Evolutionary conservation across 2,888 invertebrate species (phyloP).

Genomic region (Drepana falcataria): DNA sequence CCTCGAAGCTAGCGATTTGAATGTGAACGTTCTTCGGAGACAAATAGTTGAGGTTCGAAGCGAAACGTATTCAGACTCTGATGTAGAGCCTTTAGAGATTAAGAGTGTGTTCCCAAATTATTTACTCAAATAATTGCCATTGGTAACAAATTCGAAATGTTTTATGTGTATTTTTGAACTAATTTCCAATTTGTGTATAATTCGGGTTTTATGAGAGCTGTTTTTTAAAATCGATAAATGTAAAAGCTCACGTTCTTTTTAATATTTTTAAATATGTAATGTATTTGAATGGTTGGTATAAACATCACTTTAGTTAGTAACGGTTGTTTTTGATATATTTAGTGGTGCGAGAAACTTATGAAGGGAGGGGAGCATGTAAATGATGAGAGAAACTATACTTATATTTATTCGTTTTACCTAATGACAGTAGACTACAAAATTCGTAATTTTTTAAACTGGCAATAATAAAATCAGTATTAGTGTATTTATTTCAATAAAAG

Average conservation of each 20-base stretch:
- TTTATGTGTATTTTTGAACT: constrained; percentile 23
- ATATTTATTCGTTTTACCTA: constrained; percentile 32
- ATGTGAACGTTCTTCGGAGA: constrained; percentile 24
- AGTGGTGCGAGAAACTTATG: constrained; percentile 47
- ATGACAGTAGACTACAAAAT: constrained; percentile 15
- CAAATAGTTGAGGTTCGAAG: constrained; percentile 26
- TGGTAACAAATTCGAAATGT: constrained; percentile 21
- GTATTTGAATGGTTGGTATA: constrained; percentile 18
- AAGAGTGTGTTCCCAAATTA: constrained; percentile 56
- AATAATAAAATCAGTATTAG: constrained; percentile 11
- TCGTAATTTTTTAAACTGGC: constrained; percentile 17
- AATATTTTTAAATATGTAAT: constrained; percentile 1
- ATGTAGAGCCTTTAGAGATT: constrained; percentile 50
- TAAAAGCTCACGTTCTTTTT: not conserved
- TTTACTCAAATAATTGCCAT: constrained; percentile 19
- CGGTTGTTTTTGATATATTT: constrained; percentile 35
- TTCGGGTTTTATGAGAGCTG: constrained; percentile 5
- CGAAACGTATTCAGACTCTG: constrained; percentile 23
- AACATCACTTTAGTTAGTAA: constrained; percentile 34
- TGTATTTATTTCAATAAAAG: constrained; percentile 5
- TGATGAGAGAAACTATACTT: constrained; percentile 39
- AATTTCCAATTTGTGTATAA: constrained; percentile 15
- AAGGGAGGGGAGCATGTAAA: constrained; percentile 30
- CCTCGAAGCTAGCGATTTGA: constrained; percentile 37
- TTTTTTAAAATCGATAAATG: not conserved